Conservation (phyloP, 2,797 vertebrate genomes). For the Moxostoma hubbsi region DNA sequence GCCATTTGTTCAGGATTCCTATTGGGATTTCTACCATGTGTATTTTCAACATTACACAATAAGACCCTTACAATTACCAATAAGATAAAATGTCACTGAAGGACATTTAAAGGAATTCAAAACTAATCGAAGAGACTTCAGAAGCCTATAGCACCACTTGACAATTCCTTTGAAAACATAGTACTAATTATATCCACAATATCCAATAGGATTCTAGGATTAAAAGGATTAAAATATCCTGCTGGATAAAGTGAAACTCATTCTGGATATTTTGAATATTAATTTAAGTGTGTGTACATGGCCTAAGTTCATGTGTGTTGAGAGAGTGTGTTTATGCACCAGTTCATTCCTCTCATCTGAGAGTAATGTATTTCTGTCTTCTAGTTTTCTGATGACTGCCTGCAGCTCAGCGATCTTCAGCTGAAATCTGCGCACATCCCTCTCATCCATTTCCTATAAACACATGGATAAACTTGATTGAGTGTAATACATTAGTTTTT, state of each 20-base stretch:
- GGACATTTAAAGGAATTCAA: too few relatives aligned
- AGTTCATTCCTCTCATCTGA: conserved; percentile 97
- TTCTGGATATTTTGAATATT: too few relatives aligned
- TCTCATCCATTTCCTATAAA: conserved; percentile 89
- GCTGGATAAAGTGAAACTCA: too few relatives aligned
- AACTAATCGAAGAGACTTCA: too few relatives aligned
- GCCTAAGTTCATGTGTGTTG: not conserved
- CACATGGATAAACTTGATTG: not conserved
- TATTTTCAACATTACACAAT: too few relatives aligned
- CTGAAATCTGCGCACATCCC: conserved; percentile 92
- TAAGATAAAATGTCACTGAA: too few relatives aligned
- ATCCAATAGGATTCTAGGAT: too few relatives aligned
- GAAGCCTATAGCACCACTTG: too few relatives aligned
- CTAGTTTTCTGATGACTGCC: conserved; percentile 93
- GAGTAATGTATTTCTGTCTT: conserved; percentile 94
- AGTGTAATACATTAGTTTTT: not conserved
- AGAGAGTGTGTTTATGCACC: conserved; percentile 67
- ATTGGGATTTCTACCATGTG: not conserved
- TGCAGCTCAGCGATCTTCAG: conserved; percentile 96
- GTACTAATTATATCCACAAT: too few relatives aligned
- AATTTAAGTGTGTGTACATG: not conserved
- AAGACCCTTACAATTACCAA: too few relatives aligned
- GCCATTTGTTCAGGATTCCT: not conserved
- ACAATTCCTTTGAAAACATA: too few relatives aligned
- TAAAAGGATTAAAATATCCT: too few relatives aligned